Evolutionary conservation across 2,797 vertebrate species (phyloP).

Genomic region (Pseudocheirus occidentalis): DNA sequence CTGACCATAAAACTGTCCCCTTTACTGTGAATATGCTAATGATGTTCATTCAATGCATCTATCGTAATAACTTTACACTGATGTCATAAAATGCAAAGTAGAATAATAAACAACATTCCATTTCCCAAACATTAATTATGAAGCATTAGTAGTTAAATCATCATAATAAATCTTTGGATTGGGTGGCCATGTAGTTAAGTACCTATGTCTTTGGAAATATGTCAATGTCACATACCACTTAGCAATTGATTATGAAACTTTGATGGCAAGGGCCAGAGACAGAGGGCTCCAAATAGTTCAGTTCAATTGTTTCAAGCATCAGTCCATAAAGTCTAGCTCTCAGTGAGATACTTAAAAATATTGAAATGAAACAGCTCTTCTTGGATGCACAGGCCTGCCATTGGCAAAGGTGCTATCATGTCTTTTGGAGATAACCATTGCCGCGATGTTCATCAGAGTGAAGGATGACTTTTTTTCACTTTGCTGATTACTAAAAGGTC

Average conservation of each 20-base stretch:
- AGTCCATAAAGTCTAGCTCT: neutral
- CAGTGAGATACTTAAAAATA: neutral
- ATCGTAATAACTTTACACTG: slow-evolving; percentile 61
- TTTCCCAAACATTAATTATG: slow-evolving; percentile 70
- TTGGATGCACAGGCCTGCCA: neutral
- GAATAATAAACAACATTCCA: slow-evolving; percentile 62
- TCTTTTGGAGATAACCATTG: neutral
- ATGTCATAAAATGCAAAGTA: slow-evolving; percentile 59
- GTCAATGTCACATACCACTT: slow-evolving; percentile 59
- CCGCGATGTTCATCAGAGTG: neutral
- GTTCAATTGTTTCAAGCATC: neutral
- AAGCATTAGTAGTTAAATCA: slow-evolving; percentile 51
- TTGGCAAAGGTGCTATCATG: neutral
- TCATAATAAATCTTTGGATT: slow-evolving; percentile 60
- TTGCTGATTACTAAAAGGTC: neutral
- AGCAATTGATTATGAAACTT: slow-evolving; percentile 66
- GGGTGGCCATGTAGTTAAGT: slow-evolving; percentile 56
- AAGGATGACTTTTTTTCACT: slow-evolving; percentile 24
- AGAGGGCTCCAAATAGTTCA: slow-evolving; percentile 41
- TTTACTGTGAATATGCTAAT: slow-evolving; percentile 47
- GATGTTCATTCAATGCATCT: slow-evolving; percentile 37
- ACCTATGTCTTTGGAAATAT: slow-evolving; percentile 65
- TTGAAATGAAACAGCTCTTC: neutral
- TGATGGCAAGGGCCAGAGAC: slow-evolving; percentile 35
- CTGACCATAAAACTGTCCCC: slow-evolving; percentile 27